These are phyloP conservation scores for Sciurus carolinensis DNA, from an alignment of 2,797 vertebrate species.

Conservation along the genomic window DNA sequence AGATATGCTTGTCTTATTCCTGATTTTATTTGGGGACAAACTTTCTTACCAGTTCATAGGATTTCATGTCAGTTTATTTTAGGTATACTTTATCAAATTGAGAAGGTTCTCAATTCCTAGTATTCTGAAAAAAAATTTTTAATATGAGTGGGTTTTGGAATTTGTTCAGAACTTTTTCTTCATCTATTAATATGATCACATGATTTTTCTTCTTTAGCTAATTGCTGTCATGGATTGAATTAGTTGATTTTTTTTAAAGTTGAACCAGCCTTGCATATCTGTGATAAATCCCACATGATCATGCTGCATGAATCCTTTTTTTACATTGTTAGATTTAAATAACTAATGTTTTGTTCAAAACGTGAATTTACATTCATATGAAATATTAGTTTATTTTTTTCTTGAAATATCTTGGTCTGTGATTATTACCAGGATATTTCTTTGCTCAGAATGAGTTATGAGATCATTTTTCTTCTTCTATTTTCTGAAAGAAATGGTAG, in stretches of 20 bases:
- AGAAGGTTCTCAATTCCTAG: neutral
- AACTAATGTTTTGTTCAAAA: neutral
- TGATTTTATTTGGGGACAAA: neutral
- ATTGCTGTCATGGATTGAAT: neutral
- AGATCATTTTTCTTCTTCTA: neutral
- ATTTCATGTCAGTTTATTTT: neutral
- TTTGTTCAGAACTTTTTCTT: neutral
- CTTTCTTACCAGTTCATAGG: neutral
- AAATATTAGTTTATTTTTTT: neutral
- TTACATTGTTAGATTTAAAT: neutral
- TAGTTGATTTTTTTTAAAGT: neutral
- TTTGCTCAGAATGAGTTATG: neutral
- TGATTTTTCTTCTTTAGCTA: conserved; percentile 26
- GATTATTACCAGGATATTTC: neutral
- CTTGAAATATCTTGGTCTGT: neutral
- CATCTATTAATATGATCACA: neutral
- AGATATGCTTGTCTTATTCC: neutral
- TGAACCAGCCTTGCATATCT: neutral
- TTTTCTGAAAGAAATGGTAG: neutral
- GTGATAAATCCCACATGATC: neutral
- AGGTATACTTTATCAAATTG: neutral
- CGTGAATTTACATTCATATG: neutral
- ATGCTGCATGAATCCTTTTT: neutral
- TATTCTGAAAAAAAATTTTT: neutral
- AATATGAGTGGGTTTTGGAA: neutral